Conservation (phyloP, 2,888 invertebrate genomes). For the Homarus gammarus region DNA sequence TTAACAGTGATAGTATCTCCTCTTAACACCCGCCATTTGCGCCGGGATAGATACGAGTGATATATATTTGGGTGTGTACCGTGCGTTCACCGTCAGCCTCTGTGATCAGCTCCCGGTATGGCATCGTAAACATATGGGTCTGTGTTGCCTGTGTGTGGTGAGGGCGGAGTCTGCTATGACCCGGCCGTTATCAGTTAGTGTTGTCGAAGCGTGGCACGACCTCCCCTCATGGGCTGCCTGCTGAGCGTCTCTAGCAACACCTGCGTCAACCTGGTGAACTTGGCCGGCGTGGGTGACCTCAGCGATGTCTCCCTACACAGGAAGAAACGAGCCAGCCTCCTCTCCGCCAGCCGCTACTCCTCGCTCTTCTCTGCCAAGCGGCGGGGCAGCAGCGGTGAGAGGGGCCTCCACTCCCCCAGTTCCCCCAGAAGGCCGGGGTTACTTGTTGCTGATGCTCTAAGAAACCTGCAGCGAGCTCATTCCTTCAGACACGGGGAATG, state of each 20-base stretch:
- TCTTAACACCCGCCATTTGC: too few relatives aligned
- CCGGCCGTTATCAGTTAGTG: constrained; percentile 11
- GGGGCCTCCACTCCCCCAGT: constrained; percentile 13
- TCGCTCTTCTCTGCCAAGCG: constrained; percentile 33
- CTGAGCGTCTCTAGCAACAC: constrained; percentile 66
- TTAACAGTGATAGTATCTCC: too few relatives aligned
- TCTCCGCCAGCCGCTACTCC: constrained; percentile 41
- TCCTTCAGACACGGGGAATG: constrained; percentile 69
- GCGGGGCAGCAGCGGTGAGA: neutral
- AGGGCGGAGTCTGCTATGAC: constrained; percentile 37
- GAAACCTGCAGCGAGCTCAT: constrained; percentile 62
- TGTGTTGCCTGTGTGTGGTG: neutral
- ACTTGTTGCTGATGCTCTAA: constrained; percentile 63
- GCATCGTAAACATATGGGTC: neutral
- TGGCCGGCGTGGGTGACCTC: constrained; percentile 52
- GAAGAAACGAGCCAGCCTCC: constrained; percentile 38
- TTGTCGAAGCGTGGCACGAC: neutral
- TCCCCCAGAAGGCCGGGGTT: constrained; percentile 37
- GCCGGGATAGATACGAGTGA: too few relatives aligned
- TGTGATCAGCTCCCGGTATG: neutral
- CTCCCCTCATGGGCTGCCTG: constrained; percentile 66
- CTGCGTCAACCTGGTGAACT: constrained; percentile 65
- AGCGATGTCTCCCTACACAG: constrained; percentile 38
- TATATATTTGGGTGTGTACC: too few relatives aligned
- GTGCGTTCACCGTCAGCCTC: too few relatives aligned